A percentile compares a stretch with the other conserved stretches of the same genome.
Conservation (phyloP, 2,888 invertebrate species). For the Danaus chrysippus region DNA sequence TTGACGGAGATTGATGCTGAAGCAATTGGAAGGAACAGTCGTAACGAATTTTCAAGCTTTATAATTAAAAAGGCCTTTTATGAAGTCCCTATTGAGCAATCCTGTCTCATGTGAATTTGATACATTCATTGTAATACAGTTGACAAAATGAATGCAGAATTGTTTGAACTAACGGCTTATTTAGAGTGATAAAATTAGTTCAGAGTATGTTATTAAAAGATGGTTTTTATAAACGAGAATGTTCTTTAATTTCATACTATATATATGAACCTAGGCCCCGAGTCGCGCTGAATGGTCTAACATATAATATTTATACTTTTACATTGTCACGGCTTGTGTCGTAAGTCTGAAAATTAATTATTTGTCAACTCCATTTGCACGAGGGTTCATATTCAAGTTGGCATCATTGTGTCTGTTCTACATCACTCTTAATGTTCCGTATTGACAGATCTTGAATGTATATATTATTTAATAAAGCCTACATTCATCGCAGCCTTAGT, state of each 20-base stretch:
- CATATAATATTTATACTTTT: background rate
- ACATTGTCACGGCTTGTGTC: background rate
- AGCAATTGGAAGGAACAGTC: conserved; percentile 6
- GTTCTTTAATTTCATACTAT: background rate
- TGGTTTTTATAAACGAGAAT: background rate
- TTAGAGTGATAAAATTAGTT: no score
- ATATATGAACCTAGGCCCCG: background rate
- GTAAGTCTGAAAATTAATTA: background rate
- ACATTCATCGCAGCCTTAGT: background rate
- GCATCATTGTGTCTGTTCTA: background rate
- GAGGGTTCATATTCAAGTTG: background rate
- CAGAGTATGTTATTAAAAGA: no score
- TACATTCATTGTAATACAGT: conserved; percentile 3
- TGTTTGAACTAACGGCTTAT: no score
- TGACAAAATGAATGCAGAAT: background rate
- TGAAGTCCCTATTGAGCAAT: background rate
- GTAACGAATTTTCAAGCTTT: conserved; percentile 14
- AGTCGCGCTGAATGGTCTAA: background rate
- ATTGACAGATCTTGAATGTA: background rate
- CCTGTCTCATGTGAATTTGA: background rate
- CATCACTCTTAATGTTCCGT: background rate
- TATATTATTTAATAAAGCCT: background rate
- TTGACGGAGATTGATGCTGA: background rate
- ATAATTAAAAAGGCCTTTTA: conserved; percentile 19
- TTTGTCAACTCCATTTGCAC: background rate